These are phyloP conservation scores for Xanthostigma xanthostigma DNA, from an alignment of 2,888 invertebrate species.

Conservation along the genomic window DNA sequence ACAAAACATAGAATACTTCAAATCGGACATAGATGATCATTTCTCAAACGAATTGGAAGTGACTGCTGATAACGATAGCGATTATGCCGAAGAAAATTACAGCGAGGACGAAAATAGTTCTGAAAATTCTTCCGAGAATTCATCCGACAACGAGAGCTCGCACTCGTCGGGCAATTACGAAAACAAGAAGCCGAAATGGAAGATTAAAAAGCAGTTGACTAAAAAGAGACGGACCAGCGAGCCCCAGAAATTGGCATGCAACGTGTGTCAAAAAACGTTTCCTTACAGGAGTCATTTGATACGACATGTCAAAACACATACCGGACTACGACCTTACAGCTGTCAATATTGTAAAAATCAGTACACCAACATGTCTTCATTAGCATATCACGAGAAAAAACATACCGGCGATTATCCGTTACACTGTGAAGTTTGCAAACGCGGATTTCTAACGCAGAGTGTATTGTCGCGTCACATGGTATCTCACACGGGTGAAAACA, in stretches of 20 bases:
- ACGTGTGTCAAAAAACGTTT: conserved; percentile 6
- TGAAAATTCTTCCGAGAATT: background rate
- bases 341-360: conserved; percentile 2
- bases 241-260: background rate
- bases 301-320: conserved; percentile 4
- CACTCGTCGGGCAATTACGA: too few species aligned
- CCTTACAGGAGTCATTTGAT: conserved; percentile 6
- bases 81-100: background rate
- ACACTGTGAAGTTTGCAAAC: background rate
- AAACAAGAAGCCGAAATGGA: background rate
- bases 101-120: background rate
- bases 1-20: too few species aligned
- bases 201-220: background rate
- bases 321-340: conserved; percentile 1
- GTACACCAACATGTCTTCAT: conserved; percentile 1
- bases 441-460: conserved; percentile 2
- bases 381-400: conserved; percentile 3
- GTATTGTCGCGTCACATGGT: conserved; percentile 4
- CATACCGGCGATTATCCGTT: conserved; percentile 2
- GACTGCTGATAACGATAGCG: background rate
- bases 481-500: conserved; percentile 2
- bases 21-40: too few species aligned
- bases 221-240: too few species aligned
- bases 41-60: too few species aligned
- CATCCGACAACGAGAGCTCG: too few species aligned